These are phyloP conservation scores for Perdix hodgsoniae DNA, from an alignment of 2,797 vertebrate species.

Conservation along the genomic window DNA sequence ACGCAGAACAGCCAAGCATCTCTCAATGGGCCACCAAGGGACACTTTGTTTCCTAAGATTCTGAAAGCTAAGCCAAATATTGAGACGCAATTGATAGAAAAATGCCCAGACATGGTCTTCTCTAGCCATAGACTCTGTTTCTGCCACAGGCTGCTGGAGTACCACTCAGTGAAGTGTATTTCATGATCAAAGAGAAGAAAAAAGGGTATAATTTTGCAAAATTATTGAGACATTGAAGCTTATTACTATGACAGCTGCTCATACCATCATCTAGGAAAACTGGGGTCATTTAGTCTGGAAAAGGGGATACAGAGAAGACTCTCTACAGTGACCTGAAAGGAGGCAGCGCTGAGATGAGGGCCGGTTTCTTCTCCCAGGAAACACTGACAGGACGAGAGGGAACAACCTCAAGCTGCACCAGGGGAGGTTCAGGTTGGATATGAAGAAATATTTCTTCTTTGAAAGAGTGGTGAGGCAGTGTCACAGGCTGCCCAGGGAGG, in stretches of 20 bases:
- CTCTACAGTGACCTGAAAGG: too few relatives aligned
- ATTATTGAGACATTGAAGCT: not conserved
- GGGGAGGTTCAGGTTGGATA: too few relatives aligned
- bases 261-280: not conserved
- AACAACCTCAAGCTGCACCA: too few relatives aligned
- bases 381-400: too few relatives aligned
- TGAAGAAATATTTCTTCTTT: too few relatives aligned
- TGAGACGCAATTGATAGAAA: not conserved
- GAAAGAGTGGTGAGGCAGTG: too few relatives aligned
- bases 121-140: not conserved
- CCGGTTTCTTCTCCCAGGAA: too few relatives aligned
- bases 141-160: not conserved
- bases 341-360: too few relatives aligned
- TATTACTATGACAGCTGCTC: not conserved
- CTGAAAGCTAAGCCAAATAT: not conserved
- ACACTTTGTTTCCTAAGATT: not conserved
- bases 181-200: not conserved
- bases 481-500: too few relatives aligned
- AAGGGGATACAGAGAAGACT: too few relatives aligned
- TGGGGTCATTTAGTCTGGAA: too few relatives aligned
- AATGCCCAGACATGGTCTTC: not conserved
- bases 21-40: not conserved
- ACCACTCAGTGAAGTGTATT: accelerated
- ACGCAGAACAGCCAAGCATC: not conserved
- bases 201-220: not conserved